Conservation (phyloP, 2,888 invertebrate species). For the Saturnia japonica region DNA sequence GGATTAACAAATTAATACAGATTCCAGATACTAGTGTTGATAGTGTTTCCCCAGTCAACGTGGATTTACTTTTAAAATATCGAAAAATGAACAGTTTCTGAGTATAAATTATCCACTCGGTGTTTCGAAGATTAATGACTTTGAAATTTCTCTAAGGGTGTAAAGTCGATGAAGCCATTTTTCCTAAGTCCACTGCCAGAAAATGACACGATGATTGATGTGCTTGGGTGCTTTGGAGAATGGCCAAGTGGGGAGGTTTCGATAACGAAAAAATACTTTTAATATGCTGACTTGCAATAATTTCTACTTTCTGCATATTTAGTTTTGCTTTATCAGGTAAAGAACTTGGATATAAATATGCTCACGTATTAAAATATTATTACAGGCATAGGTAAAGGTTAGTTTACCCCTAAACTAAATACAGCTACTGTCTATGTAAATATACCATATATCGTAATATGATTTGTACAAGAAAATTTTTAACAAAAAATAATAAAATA, state of each 20-base stretch:
- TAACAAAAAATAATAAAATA: too few species aligned
- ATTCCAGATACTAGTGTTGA: constrained; percentile 22
- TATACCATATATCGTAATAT: too few species aligned
- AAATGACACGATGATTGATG: constrained; percentile 75
- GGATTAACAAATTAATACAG: background rate
- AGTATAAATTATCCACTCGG: constrained; percentile 60
- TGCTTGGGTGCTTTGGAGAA: constrained; percentile 40
- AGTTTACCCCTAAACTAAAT: background rate
- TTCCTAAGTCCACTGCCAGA: constrained; percentile 69
- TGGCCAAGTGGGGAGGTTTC: constrained; percentile 46
- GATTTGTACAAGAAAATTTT: too few species aligned
- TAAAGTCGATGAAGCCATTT: constrained; percentile 74
- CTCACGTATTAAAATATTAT: background rate
- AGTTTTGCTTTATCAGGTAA: background rate
- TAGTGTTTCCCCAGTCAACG: constrained; percentile 26
- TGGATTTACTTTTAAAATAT: constrained; percentile 37
- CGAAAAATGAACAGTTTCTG: constrained; percentile 50
- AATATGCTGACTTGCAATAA: constrained; percentile 21
- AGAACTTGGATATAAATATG: background rate
- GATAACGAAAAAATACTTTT: constrained; percentile 36
- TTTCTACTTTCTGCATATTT: background rate
- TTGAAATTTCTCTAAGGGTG: constrained; percentile 62
- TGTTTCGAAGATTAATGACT: constrained; percentile 66
- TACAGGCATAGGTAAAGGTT: background rate
- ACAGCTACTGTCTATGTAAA: background rate